A percentile compares a stretch with the other conserved stretches of the same genome.
Conservation (phyloP, 2,797 vertebrate species). For the Odontamblyopus lacepedii region DNA sequence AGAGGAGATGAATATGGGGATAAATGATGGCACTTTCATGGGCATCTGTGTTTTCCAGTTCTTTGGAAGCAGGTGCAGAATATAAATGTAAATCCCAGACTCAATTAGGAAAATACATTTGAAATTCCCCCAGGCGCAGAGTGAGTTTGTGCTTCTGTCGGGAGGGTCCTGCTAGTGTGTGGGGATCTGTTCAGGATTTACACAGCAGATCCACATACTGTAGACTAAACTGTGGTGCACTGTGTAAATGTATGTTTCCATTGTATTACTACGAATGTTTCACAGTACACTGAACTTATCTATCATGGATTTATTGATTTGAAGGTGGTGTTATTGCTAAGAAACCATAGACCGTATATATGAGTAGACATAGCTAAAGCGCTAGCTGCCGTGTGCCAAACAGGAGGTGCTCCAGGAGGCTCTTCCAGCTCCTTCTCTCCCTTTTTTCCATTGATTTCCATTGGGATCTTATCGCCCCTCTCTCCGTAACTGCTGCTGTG, state of each 20-base stretch:
- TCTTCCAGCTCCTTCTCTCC: too few relatives aligned
- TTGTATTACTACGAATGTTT: too few relatives aligned
- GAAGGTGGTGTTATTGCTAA: too few relatives aligned
- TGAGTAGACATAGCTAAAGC: too few relatives aligned
- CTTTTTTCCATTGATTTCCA: too few relatives aligned
- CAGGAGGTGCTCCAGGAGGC: too few relatives aligned
- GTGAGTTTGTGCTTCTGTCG: slow-evolving; percentile 29
- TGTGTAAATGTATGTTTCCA: neutral
- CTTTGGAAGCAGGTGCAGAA: slow-evolving; percentile 21
- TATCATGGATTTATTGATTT: too few relatives aligned
- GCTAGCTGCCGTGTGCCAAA: too few relatives aligned
- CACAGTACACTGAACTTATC: too few relatives aligned
- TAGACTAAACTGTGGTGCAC: neutral
- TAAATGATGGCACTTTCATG: slow-evolving; percentile 3
- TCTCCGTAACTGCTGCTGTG: too few relatives aligned
- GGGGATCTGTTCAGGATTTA: neutral
- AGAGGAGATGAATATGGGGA: slow-evolving; percentile 10
- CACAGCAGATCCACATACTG: neutral
- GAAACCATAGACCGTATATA: too few relatives aligned
- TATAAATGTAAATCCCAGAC: slow-evolving; percentile 58
- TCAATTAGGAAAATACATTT: slow-evolving; percentile 43
- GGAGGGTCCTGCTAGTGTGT: neutral
- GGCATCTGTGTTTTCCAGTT: slow-evolving; percentile 9
- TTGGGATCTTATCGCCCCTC: too few relatives aligned
- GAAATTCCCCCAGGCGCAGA: slow-evolving; percentile 34